Conservation (phyloP, 2,113 vertebrate species). For the Theristicus caerulescens region DNA sequence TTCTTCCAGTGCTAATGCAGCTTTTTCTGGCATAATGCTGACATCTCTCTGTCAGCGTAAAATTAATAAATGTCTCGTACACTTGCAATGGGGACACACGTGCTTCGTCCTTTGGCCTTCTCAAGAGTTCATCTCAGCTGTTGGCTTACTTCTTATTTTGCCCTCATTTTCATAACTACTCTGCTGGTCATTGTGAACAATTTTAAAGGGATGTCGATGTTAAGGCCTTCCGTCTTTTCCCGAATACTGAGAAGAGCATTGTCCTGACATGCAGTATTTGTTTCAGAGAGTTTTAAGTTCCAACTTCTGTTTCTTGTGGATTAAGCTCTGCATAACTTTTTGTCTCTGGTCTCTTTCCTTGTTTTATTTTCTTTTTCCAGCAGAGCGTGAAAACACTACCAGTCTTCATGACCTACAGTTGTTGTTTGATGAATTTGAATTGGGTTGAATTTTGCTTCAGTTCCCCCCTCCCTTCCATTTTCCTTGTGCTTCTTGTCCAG, state of each 20-base stretch:
- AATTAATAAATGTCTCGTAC: accelerated
- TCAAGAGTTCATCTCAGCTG: neutral
- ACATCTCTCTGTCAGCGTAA: neutral
- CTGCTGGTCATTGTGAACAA: neutral
- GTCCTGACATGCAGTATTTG: accelerated
- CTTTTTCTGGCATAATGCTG: neutral
- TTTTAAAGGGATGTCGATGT: neutral
- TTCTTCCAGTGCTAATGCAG: neutral
- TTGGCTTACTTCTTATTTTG: accelerated
- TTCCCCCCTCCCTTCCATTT: neutral
- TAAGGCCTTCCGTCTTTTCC: neutral
- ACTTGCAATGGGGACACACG: neutral
- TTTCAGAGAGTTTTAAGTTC: neutral
- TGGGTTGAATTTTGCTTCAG: neutral
- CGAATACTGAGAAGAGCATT: accelerated
- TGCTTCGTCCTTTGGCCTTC: accelerated
- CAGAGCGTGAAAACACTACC: neutral
- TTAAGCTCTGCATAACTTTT: neutral
- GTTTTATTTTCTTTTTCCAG: neutral
- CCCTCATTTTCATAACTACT: accelerated
- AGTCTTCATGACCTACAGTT: neutral
- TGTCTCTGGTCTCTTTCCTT: neutral
- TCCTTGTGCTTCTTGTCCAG: neutral
- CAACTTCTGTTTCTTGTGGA: neutral
- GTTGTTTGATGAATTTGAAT: neutral